These are phyloP conservation scores for Anniella stebbinsi DNA, from an alignment of 2,797 vertebrate genomes.

Conservation along the genomic window DNA sequence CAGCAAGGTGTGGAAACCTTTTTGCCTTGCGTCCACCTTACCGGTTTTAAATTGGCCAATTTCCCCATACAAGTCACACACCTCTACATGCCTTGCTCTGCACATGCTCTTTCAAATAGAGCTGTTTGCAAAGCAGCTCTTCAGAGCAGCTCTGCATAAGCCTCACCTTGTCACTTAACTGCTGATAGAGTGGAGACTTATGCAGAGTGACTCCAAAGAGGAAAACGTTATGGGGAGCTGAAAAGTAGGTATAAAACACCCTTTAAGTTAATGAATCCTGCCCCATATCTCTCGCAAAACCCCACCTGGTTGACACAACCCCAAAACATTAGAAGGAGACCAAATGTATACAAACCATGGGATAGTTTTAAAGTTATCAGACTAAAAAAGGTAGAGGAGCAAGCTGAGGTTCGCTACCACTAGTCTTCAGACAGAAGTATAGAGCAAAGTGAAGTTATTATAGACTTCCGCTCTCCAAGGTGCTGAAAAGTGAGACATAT, in stretches of 20 bases:
- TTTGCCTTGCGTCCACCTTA: background rate
- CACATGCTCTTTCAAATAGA: background rate
- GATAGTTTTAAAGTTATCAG: background rate
- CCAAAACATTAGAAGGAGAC: background rate
- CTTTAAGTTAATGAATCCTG: background rate
- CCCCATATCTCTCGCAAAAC: background rate
- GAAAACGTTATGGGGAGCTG: background rate
- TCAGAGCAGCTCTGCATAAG: too few relatives aligned
- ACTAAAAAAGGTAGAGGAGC: background rate
- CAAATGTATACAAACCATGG: background rate
- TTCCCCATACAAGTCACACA: background rate
- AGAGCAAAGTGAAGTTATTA: background rate
- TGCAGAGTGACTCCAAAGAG: background rate
- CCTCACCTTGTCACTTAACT: background rate
- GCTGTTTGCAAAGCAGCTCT: too few relatives aligned
- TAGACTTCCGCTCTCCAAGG: background rate
- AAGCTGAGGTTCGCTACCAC: background rate
- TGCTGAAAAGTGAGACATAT: accelerated
- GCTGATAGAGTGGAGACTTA: background rate
- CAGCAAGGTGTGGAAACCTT: background rate
- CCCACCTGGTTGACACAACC: background rate
- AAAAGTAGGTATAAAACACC: background rate
- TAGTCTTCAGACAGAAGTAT: background rate
- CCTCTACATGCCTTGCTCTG: background rate
- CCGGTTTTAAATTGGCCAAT: background rate